A percentile compares a stretch with the other conserved stretches of the same genome.
phyloP scores from a whole-genome alignment of 2,888 invertebrate genomes.

The Ophion slaviceki region DNA sequence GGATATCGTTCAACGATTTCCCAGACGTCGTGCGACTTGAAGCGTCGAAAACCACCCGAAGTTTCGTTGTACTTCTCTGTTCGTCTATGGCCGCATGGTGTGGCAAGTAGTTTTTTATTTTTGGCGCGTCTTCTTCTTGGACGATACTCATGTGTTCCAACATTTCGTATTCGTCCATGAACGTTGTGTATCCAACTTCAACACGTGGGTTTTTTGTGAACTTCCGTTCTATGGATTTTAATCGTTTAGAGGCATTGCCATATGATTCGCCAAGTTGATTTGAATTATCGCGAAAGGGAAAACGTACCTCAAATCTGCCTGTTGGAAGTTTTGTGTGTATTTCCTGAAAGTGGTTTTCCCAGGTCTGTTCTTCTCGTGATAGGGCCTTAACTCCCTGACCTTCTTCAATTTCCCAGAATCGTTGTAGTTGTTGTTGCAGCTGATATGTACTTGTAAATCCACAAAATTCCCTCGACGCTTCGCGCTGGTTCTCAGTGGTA shows the following conservation, averaged over 20 bases:
- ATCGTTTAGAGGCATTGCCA: slow-evolving; percentile 45
- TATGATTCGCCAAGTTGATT: slow-evolving; percentile 60
- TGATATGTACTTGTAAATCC: slow-evolving; percentile 28
- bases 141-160: slow-evolving; percentile 33
- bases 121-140: neutral
- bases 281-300: slow-evolving; percentile 44
- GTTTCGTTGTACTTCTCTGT: too few species aligned
- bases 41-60: too few species aligned
- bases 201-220: slow-evolving; percentile 22
- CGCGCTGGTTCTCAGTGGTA: slow-evolving; percentile 13
- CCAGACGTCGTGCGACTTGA: too few species aligned
- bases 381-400: neutral
- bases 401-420: slow-evolving; percentile 56
- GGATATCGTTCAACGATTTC: too few species aligned
- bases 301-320: slow-evolving; percentile 46
- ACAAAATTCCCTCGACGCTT: slow-evolving; percentile 12
- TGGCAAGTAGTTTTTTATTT: too few species aligned
- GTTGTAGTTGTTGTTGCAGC: slow-evolving; percentile 49
- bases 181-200: slow-evolving; percentile 37
- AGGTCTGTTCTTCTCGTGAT: slow-evolving; percentile 36
- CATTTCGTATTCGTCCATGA: slow-evolving; percentile 58
- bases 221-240: slow-evolving; percentile 53
- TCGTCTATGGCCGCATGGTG: too few species aligned
- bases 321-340: slow-evolving; percentile 25
- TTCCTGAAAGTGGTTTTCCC: slow-evolving; percentile 53